Evolutionary conservation across 2,113 vertebrate genomes (phyloP).

Genomic region (Eretmochelys imbricata): DNA sequence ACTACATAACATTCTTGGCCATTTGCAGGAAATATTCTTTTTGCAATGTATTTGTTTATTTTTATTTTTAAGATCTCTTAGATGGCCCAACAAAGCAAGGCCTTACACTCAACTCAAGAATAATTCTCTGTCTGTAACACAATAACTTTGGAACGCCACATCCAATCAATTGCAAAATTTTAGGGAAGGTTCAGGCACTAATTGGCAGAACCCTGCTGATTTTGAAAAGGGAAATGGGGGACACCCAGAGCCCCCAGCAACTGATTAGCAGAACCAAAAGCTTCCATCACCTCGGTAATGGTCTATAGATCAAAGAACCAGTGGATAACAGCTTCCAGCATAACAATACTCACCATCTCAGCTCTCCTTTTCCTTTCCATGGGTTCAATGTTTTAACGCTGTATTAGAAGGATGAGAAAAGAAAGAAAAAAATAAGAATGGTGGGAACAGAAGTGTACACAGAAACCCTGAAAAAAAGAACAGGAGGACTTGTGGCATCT

Average conservation of each 20-base stretch:
- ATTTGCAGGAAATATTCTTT: background rate
- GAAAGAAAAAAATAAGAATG: background rate
- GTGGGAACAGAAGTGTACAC: background rate
- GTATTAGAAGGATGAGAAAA: background rate
- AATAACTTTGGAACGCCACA: background rate
- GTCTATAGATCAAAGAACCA: background rate
- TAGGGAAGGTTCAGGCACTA: background rate
- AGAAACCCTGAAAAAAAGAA: no score
- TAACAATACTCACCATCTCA: background rate
- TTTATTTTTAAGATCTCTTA: background rate
- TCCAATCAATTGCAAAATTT: background rate
- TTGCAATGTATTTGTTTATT: background rate
- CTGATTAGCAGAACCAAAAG: background rate
- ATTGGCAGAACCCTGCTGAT: background rate
- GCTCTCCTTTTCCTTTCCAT: background rate
- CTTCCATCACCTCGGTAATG: fast-evolving
- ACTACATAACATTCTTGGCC: background rate
- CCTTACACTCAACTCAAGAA: background rate
- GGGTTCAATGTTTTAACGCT: no score
- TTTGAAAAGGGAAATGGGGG: background rate
- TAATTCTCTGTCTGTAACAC: background rate
- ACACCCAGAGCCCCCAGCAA: background rate
- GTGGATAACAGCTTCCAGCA: background rate
- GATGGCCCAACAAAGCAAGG: background rate
- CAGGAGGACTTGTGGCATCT: no score